Percentiles rank a stretch among this genome's conserved stretches.
These are phyloP conservation scores for Ophonus ardosiacus DNA, from an alignment of 2,888 invertebrate species.

Conservation along the genomic window DNA sequence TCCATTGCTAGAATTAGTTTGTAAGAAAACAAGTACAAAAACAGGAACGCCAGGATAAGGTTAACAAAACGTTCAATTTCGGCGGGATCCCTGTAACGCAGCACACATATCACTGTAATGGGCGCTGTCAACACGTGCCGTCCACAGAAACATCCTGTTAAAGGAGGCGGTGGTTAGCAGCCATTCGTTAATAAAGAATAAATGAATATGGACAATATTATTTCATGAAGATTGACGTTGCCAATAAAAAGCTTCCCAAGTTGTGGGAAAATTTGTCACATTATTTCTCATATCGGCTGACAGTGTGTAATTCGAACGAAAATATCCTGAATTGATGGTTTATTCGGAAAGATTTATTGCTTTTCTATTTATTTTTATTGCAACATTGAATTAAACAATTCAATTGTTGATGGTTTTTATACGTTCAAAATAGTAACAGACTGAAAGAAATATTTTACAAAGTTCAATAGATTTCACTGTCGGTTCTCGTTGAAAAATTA, in stretches of 20 bases:
- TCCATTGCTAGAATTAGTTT: neutral
- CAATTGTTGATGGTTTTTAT: no score
- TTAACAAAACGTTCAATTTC: neutral
- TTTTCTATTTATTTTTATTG: no score
- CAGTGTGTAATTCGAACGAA: no score
- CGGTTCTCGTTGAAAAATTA: no score
- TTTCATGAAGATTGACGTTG: neutral
- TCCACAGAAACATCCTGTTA: neutral
- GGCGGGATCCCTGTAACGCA: neutral
- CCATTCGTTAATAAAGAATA: neutral
- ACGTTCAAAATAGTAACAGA: no score
- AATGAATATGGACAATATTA: neutral
- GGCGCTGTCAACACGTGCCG: neutral
- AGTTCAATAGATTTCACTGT: no score
- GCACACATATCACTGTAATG: neutral
- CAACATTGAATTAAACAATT: no score
- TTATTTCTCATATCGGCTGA: neutral
- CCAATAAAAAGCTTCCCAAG: neutral
- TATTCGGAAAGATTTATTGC: no score
- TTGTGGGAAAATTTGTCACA: neutral
- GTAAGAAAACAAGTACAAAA: neutral
- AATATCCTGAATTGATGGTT: no score
- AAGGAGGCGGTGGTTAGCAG: neutral
- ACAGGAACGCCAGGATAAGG: neutral
- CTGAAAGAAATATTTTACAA: no score